These are phyloP conservation scores for Amia ocellicauda DNA, from an alignment of 2,113 vertebrate species.

Conservation along the genomic window DNA sequence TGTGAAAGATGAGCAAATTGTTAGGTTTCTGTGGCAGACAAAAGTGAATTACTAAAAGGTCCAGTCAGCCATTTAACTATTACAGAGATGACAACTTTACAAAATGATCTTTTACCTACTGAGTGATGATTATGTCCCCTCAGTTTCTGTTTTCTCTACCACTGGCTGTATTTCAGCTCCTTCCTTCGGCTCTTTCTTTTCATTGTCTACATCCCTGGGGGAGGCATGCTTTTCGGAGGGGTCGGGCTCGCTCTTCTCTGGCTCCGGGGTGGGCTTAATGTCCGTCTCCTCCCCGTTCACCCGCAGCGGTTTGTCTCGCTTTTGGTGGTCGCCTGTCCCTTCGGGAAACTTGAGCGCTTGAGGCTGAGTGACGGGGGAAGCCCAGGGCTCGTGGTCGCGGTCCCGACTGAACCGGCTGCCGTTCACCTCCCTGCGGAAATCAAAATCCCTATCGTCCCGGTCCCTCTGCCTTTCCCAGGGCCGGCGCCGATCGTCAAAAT, in stretches of 20 bases:
- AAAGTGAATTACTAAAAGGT: conserved; percentile 79
- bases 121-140: conserved; percentile 99
- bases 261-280: conserved; percentile 62
- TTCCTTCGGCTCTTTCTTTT: conserved; percentile 89
- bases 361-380: conserved; percentile 74
- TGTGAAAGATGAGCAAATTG: conserved; percentile 84
- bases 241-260: conserved; percentile 68
- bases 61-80: conserved; percentile 93
- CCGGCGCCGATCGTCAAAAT: conserved; percentile 92
- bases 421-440: conserved; percentile 91
- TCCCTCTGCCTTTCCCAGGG: conserved; percentile 94
- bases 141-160: conserved; percentile 99
- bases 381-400: conserved; percentile 71
- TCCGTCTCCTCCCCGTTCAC: conserved; percentile 82
- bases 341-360: conserved; percentile 74
- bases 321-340: conserved; percentile 68
- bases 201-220: conserved; percentile 78
- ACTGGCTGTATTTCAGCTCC: conserved; percentile 95
- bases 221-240: conserved; percentile 73
- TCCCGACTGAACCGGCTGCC: conserved; percentile 84
- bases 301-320: conserved; percentile 68
- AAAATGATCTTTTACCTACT: conserved; percentile 99
- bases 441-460: conserved; percentile 93
- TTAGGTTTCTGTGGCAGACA: conserved; percentile 82
- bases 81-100: conserved; percentile 99